Conservation (phyloP, 2,888 invertebrate genomes). For the Polylopha cassiicola region DNA sequence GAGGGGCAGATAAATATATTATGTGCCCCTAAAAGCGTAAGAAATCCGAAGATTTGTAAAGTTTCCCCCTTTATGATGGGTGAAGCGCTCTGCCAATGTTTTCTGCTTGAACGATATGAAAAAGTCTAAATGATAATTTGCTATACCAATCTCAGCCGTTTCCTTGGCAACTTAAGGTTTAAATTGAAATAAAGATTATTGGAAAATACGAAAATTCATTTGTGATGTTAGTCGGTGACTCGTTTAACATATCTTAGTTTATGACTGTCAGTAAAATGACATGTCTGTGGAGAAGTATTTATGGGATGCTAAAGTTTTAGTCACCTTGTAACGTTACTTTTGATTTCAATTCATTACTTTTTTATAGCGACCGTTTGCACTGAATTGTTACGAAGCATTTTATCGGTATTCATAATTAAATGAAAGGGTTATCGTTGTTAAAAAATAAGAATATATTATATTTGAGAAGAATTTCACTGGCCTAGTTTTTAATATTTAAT, state of each 20-base stretch:
- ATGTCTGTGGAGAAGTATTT: slow-evolving; percentile 58
- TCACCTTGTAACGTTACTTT: slow-evolving; percentile 40
- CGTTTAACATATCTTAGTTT: slow-evolving; percentile 68
- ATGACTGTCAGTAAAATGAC: slow-evolving; percentile 52
- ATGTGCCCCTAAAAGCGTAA: slow-evolving; percentile 70
- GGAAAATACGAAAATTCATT: slow-evolving; percentile 52
- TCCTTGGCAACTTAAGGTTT: slow-evolving; percentile 25
- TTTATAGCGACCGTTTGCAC: slow-evolving; percentile 7
- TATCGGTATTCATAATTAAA: too few species aligned
- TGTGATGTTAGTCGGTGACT: slow-evolving; percentile 55
- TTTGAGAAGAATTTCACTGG: slow-evolving; percentile 4
- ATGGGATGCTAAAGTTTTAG: slow-evolving; percentile 48
- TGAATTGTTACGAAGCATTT: slow-evolving; percentile 2
- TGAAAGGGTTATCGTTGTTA: too few species aligned
- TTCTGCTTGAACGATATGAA: slow-evolving; percentile 67
- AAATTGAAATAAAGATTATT: slow-evolving; percentile 26
- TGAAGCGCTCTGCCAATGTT: slow-evolving; percentile 66
- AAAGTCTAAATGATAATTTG: slow-evolving; percentile 49
- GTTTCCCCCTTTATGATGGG: slow-evolving; percentile 73
- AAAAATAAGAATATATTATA: too few species aligned
- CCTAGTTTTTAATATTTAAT: too few species aligned
- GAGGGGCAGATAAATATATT: slow-evolving; percentile 75
- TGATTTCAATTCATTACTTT: slow-evolving; percentile 27
- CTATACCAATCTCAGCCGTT: slow-evolving; percentile 36
- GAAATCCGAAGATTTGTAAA: slow-evolving; percentile 75